phyloP scores from a whole-genome alignment of 2,113 vertebrate genomes.

The Trichomycterus rosablanca region DNA sequence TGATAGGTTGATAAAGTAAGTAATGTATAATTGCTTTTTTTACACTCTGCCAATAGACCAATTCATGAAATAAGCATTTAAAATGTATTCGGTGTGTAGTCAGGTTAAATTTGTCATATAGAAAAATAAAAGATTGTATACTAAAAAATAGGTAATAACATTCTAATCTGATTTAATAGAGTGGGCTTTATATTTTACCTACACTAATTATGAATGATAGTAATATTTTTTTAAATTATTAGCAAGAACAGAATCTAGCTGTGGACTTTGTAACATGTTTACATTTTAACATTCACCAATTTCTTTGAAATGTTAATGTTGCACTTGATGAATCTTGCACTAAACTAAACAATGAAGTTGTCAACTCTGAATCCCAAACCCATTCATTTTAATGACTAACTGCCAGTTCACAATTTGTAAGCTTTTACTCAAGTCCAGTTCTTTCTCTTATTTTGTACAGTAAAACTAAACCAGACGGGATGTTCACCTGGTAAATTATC shows the following conservation, averaged over 20 bases:
- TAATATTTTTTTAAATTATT: constrained; percentile 15
- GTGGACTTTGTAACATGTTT: constrained; percentile 56
- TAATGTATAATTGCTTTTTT: no score
- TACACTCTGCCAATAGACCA: no score
- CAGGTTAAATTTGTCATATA: no score
- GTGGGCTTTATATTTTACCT: no score
- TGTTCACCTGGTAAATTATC: constrained; percentile 62
- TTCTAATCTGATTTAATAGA: no score
- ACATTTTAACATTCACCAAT: constrained; percentile 52
- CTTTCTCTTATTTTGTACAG: constrained; percentile 31
- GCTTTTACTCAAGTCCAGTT: constrained; percentile 25
- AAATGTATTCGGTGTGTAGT: no score
- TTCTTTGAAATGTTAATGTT: constrained; percentile 59
- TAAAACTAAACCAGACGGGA: no score
- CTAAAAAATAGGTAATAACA: no score
- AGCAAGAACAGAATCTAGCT: not conserved
- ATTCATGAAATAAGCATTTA: no score
- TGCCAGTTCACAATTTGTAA: constrained; percentile 28
- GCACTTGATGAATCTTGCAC: constrained; percentile 42
- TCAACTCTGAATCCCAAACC: not conserved
- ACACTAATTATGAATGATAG: no score
- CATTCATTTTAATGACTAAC: constrained; percentile 54
- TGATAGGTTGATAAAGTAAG: no score
- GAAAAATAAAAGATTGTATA: no score
- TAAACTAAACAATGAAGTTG: constrained; percentile 23